Evolutionary conservation across 2,113 vertebrate genomes (phyloP), one percentile per base, ranked within the genome.

Genomic region (Ciconia maguari): DNA sequence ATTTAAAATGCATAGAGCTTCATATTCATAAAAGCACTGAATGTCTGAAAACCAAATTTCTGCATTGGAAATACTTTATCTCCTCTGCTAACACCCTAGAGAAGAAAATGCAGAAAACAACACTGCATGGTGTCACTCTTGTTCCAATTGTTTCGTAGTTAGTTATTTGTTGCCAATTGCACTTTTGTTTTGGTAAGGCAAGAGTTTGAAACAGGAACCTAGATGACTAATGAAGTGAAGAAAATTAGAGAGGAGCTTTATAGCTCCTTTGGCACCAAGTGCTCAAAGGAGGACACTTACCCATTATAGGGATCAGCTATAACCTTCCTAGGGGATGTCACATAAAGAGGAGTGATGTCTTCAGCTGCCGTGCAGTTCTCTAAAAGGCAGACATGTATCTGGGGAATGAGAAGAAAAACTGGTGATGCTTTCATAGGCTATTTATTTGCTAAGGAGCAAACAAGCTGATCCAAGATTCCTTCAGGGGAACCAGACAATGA

Each of bases 261-360:
- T 9, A 80, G 54, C 36, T 83, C 58, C 66, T 77, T 92, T 95
- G 91, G 71, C 74, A 93, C 41, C 16, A 85, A 66, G 17, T 21
- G n/a, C 38, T 51, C 61, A 85, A 66, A 81, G 57, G 20, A 81
- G 46, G 27, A 84, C 69, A 64, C 97, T 97, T 92, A 98, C 98
- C 98, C 98, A 65, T 98, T 98, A 75, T 98, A 98, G 6, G 98
- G 97, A 97, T 98, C 98, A 88, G 89, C 98, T 90, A 97, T 87
- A 87, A 98, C 83, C 95, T 98, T 98, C 72, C 74, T 95, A 89
- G 97, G 98, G n/a, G 97, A 72, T 3, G 29, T 89, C 87, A 96
- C 9, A 21, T 96, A 80, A 48, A 90, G 64, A 49, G 96, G 96
- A 87, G 96, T 97, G 61, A 98, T 54, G 71, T 98, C 96, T 77